These are phyloP conservation scores for Lynx canadensis DNA, from an alignment of 2,113 vertebrate genomes.

Conservation along the genomic window DNA sequence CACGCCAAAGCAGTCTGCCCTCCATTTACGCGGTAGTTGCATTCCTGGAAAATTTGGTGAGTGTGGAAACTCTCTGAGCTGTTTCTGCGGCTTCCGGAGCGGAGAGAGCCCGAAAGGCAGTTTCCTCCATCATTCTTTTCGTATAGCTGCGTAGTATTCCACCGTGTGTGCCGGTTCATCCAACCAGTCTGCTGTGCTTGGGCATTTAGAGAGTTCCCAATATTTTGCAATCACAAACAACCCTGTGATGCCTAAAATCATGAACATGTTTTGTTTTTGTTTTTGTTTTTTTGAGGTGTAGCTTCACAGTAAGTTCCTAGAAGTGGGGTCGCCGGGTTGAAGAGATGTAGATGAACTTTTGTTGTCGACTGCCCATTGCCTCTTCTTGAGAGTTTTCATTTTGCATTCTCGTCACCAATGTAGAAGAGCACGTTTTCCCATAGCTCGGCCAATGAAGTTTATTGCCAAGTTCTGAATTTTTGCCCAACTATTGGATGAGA, in stretches of 20 bases:
- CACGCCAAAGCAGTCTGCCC: not conserved
- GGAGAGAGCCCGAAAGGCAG: not conserved
- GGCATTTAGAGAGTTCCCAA: not conserved
- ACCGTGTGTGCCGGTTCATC: not conserved
- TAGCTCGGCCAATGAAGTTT: not conserved
- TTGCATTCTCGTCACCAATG: not conserved
- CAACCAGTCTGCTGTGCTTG: not conserved
- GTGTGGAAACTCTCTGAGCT: not conserved
- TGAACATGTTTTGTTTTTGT: not conserved
- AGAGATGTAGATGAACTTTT: not conserved
- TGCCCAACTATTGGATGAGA: not conserved
- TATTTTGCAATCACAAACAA: constrained; percentile 13
- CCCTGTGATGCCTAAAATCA: not conserved
- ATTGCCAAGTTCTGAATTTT: not conserved
- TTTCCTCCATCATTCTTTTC: not conserved
- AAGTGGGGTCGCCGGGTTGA: not conserved
- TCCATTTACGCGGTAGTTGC: not conserved
- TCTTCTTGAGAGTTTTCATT: not conserved
- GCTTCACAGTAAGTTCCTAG: not conserved
- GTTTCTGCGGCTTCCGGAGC: not conserved
- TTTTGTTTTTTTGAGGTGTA: not conserved
- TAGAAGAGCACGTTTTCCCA: not conserved
- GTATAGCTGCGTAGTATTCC: not conserved
- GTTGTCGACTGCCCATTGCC: not conserved
- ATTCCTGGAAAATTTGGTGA: not conserved